Evolutionary conservation across 2,113 vertebrate genomes (phyloP).

Genomic region (Chamaetylas fuelleborni): DNA sequence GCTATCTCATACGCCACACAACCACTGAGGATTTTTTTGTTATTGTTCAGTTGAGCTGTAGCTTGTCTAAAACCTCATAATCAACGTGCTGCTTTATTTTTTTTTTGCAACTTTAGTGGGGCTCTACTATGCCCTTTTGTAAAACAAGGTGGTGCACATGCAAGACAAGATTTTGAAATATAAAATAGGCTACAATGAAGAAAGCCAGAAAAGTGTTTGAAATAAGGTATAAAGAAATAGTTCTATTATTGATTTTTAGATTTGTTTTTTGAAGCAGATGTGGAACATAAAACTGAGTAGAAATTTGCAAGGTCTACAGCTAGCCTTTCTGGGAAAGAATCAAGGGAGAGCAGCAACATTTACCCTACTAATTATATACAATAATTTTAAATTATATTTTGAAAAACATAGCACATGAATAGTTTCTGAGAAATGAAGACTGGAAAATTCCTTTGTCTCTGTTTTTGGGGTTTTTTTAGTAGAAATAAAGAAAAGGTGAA

Average conservation of each 20-base stretch:
- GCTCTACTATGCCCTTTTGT: neutral
- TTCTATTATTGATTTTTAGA: neutral
- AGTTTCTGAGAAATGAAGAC: neutral
- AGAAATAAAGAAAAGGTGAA: neutral
- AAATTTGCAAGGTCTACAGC: neutral
- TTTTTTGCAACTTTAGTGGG: neutral
- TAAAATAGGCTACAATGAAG: neutral
- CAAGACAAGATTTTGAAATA: neutral
- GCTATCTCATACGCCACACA: neutral
- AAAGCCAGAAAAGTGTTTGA: neutral
- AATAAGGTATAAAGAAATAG: neutral
- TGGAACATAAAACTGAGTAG: neutral
- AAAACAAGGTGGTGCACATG: neutral
- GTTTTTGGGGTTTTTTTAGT: neutral
- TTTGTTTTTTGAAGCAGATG: neutral
- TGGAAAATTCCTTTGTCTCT: constrained; percentile 24
- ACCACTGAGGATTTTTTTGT: neutral
- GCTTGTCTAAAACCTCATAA: neutral
- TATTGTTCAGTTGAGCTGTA: neutral
- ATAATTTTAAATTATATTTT: neutral
- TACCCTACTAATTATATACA: neutral
- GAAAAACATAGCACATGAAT: neutral
- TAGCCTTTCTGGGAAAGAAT: neutral
- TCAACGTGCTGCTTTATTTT: neutral
- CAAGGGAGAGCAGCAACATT: neutral